These are phyloP conservation scores for Drosophila malerkotliana DNA, from an alignment of 1,140 invertebrate species.

Conservation along the genomic window DNA sequence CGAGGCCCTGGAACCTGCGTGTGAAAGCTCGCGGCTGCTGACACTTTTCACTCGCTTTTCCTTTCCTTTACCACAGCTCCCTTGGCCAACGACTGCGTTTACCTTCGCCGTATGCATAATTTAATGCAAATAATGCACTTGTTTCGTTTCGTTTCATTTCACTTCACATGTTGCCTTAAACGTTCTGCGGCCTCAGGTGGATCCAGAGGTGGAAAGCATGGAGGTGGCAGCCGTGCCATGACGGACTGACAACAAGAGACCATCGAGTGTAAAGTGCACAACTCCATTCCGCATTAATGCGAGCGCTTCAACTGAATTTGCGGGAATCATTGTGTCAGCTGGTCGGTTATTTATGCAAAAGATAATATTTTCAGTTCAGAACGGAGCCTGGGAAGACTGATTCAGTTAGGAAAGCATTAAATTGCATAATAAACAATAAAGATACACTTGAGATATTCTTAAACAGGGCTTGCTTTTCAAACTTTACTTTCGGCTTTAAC, in stretches of 20 bases:
- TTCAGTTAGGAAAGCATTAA: not conserved
- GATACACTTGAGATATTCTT: not conserved
- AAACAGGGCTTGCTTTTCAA: not conserved
- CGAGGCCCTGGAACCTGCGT: conserved; percentile 38
- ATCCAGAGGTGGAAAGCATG: not conserved
- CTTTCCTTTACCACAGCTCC: not conserved
- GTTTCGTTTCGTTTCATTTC: conserved; percentile 80
- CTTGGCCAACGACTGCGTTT: conserved; percentile 6
- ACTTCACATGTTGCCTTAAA: conserved; percentile 75
- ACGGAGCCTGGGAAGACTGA: not conserved
- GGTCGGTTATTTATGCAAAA: conserved; percentile 31
- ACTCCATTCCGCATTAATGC: conserved; percentile 74
- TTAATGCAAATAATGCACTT: conserved; percentile 83
- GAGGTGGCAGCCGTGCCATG: not conserved
- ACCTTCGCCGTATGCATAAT: conserved; percentile 70
- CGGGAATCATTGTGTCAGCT: conserved; percentile 14
- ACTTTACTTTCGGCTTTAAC: too few species aligned
- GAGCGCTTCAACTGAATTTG: conserved; percentile 38
- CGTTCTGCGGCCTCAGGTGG: conserved; percentile 26
- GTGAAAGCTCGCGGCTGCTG: conserved; percentile 73
- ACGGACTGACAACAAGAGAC: conserved; percentile 9
- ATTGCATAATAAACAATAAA: not conserved
- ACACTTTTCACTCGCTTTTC: conserved; percentile 47
- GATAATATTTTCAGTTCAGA: conserved; percentile 15
- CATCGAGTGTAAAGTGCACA: conserved; percentile 56